These are phyloP conservation scores for Aphidoletes aphidimyza DNA, from an alignment of 2,888 invertebrate species.

Conservation along the genomic window DNA sequence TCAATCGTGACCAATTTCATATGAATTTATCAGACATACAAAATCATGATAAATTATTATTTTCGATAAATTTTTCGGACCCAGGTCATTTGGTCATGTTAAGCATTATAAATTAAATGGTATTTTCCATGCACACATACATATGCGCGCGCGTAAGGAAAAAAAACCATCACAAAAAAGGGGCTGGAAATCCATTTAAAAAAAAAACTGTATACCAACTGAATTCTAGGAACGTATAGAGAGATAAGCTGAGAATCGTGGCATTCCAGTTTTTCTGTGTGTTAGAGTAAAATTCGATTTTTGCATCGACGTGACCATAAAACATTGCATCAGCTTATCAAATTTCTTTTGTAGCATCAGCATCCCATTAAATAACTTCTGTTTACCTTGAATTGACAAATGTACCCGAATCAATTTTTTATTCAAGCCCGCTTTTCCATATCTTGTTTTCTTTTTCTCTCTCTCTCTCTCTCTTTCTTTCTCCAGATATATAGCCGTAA, in stretches of 20 bases:
- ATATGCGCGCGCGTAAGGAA: no score
- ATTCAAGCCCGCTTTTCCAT: not conserved
- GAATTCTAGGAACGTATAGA: not conserved
- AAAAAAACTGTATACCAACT: not conserved
- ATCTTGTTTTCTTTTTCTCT: not conserved
- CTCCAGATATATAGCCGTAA: conserved; percentile 98
- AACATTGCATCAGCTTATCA: conserved; percentile 1
- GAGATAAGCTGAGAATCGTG: not conserved
- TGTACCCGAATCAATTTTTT: not conserved
- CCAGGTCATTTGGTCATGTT: not conserved
- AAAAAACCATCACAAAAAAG: not conserved
- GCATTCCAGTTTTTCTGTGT: not conserved
- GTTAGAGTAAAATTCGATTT: not conserved
- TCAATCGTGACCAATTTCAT: conserved; percentile 31
- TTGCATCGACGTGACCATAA: conserved; percentile 30
- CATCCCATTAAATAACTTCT: no score
- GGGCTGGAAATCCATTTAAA: not conserved
- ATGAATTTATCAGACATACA: not conserved
- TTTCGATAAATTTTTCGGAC: not conserved
- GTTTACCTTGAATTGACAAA: no score
- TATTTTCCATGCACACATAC: not conserved
- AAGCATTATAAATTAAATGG: conserved; percentile 9
- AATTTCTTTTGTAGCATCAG: not conserved
- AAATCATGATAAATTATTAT: conserved; percentile 43
- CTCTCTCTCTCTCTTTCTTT: conserved; percentile 58